Evolutionary conservation across 2,888 invertebrate species (phyloP).

Genomic region (Machimus atricapillus): DNA sequence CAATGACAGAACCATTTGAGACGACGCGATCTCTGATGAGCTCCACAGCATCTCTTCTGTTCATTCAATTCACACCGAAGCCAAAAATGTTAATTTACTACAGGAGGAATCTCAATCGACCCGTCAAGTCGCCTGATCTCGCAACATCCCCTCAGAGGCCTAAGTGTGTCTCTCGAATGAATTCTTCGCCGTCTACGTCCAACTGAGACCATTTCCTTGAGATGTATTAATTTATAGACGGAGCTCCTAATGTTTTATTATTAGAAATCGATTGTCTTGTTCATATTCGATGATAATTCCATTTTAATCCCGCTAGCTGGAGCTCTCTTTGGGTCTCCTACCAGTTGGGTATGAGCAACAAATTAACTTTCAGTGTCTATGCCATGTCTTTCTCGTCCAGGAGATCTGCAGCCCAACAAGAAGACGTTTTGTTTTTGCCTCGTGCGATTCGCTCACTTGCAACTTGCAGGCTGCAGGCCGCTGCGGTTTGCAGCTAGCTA

Average conservation of each 20-base stretch:
- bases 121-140: background rate
- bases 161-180: slow-evolving; percentile 13
- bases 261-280: slow-evolving; percentile 39
- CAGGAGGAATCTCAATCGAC: background rate
- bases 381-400: slow-evolving; percentile 24
- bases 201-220: background rate
- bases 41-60: background rate
- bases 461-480: background rate
- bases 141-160: background rate
- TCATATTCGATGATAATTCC: slow-evolving; percentile 39
- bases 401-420: background rate
- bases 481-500: background rate
- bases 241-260: slow-evolving; percentile 19
- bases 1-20: slow-evolving; percentile 23
- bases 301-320: slow-evolving; percentile 32
- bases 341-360: slow-evolving; percentile 19
- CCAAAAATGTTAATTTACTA: slow-evolving; percentile 35
- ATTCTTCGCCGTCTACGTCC: background rate
- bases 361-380: slow-evolving; percentile 38
- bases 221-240: slow-evolving; percentile 39
- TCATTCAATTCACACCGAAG: slow-evolving; percentile 12
- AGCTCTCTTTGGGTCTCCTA: background rate
- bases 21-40: background rate
- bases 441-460: background rate
- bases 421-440: slow-evolving; percentile 15